These are phyloP conservation scores for Leptocoma aspasia DNA, from an alignment of 2,113 vertebrate species.

Conservation along the genomic window DNA sequence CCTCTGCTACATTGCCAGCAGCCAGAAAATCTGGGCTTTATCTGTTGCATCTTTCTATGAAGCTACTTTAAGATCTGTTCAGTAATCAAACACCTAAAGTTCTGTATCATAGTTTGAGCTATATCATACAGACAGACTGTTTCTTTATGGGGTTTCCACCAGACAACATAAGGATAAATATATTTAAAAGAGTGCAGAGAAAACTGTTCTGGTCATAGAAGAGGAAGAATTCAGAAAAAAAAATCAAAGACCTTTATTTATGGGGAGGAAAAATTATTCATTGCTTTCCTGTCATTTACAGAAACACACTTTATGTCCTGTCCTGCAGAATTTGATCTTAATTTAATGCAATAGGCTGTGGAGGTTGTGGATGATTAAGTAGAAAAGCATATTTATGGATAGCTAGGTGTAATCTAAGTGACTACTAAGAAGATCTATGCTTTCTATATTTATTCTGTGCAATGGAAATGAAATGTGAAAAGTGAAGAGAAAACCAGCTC, in stretches of 20 bases:
- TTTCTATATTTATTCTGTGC: neutral
- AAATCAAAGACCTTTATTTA: neutral
- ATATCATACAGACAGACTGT: neutral
- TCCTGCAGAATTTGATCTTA: neutral
- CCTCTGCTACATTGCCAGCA: neutral
- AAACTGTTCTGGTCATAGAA: neutral
- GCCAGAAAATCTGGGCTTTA: neutral
- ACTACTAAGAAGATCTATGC: neutral
- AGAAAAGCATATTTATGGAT: neutral
- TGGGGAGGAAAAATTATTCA: neutral
- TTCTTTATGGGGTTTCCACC: neutral
- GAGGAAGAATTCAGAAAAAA: neutral
- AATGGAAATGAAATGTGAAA: neutral
- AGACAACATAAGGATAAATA: neutral
- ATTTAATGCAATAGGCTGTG: neutral
- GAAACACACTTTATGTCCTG: neutral
- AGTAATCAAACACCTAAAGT: neutral
- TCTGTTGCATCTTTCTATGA: neutral
- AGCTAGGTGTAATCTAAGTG: neutral
- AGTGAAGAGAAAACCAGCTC: neutral
- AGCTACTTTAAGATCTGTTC: neutral
- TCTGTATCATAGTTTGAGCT: neutral
- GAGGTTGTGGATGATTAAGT: neutral
- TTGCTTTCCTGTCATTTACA: neutral
- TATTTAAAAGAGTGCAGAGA: neutral